phyloP scores from a whole-genome alignment of 2,113 vertebrate species.

The Nesoenas mayeri region DNA sequence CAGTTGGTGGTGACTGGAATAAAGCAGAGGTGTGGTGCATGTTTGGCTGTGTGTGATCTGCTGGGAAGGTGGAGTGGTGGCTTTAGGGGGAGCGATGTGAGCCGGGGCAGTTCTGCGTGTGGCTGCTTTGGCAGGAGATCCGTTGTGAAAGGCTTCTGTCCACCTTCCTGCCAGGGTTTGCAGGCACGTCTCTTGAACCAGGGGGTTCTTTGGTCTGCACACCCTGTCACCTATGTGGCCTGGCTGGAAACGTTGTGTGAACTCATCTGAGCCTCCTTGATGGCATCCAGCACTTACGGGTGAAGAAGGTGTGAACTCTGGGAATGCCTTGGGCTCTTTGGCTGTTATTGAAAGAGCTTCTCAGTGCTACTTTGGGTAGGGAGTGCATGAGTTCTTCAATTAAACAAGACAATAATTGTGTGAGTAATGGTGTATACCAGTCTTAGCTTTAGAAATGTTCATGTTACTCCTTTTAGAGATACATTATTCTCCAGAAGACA shows the following conservation, averaged over 20 bases:
- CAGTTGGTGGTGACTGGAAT: background rate
- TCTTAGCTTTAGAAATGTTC: background rate
- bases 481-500: background rate
- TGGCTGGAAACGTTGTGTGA: background rate
- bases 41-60: background rate
- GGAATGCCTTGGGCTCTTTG: accelerated
- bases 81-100: accelerated
- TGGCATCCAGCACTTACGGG: background rate
- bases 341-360: accelerated
- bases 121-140: background rate
- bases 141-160: background rate
- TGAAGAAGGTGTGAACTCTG: background rate
- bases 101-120: accelerated
- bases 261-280: background rate
- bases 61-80: background rate
- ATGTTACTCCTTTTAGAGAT: background rate
- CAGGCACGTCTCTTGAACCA: accelerated
- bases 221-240: accelerated
- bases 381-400: background rate
- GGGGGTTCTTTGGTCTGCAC: background rate
- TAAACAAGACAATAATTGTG: background rate
- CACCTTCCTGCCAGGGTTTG: background rate
- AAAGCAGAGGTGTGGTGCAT: background rate
- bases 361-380: background rate
- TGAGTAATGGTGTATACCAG: background rate